Evolutionary conservation across 2,888 invertebrate species (phyloP).

Genomic region (Nycteola revayana): DNA sequence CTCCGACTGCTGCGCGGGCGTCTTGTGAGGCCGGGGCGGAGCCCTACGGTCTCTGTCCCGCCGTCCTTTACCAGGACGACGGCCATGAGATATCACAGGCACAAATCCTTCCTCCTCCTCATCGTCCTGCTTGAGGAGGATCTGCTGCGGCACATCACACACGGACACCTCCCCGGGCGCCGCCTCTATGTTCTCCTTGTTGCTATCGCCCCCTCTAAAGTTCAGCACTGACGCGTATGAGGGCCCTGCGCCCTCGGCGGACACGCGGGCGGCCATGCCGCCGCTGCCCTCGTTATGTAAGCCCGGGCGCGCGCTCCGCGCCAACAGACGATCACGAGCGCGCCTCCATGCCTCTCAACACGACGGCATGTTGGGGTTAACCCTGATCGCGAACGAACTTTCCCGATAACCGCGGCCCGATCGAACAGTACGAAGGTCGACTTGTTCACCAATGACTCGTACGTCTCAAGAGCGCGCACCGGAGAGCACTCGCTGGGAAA

Average conservation of each 20-base stretch:
- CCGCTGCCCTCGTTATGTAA: conserved; percentile 80
- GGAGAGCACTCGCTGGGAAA: conserved; percentile 51
- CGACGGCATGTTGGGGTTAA: conserved; percentile 74
- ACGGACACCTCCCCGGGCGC: conserved; percentile 59
- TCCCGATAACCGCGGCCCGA: conserved; percentile 54
- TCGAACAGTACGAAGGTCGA: conserved; percentile 63
- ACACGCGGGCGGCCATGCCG: conserved; percentile 81
- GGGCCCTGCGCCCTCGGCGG: conserved; percentile 81
- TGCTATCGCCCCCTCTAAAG: conserved; percentile 81
- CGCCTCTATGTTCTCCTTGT: conserved; percentile 83
- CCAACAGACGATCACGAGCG: conserved; percentile 81
- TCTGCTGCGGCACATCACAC: conserved; percentile 49
- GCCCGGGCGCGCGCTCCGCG: conserved; percentile 80
- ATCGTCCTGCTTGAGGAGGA: conserved; percentile 49
- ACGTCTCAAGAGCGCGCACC: conserved; percentile 46
- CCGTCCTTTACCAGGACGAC: conserved; percentile 69
- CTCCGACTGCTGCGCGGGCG: conserved; percentile 53
- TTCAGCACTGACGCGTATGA: conserved; percentile 88
- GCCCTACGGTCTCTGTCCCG: conserved; percentile 67
- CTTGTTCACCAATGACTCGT: conserved; percentile 47
- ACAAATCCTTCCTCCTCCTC: conserved; percentile 76
- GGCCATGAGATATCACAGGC: conserved; percentile 71
- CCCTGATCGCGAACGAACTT: conserved; percentile 61
- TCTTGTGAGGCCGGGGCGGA: conserved; percentile 64
- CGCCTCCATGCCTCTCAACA: conserved; percentile 78